phyloP scores from a whole-genome alignment of 2,113 vertebrate species.

The Lontra canadensis region DNA sequence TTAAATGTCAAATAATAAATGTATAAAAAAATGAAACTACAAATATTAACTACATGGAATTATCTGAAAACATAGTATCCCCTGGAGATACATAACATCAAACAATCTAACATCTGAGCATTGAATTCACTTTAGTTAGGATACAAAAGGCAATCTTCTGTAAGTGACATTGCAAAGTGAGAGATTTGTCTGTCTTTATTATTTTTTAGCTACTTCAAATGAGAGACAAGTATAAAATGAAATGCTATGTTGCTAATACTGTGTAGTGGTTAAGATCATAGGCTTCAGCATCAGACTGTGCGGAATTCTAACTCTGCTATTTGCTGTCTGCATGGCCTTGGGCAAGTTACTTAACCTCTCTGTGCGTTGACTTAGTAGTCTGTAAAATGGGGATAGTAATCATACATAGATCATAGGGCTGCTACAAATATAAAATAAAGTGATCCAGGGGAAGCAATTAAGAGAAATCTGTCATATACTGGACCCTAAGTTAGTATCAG shows the following conservation, averaged over 20 bases:
- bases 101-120: neutral
- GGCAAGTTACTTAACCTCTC: neutral
- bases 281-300: neutral
- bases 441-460: neutral
- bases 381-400: neutral
- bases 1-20: slow-evolving; percentile 34
- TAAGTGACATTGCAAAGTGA: neutral
- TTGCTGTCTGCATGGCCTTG: neutral
- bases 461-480: neutral
- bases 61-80: neutral
- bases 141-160: neutral
- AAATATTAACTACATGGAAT: neutral
- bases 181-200: neutral
- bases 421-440: neutral
- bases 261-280: neutral
- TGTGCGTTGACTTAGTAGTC: neutral
- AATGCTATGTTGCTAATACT: neutral
- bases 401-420: neutral
- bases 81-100: neutral
- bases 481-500: neutral
- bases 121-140: slow-evolving; percentile 10
- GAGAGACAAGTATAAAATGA: neutral
- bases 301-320: neutral
- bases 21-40: neutral
- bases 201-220: slow-evolving; percentile 9